Conservation (phyloP, 1,140 invertebrate species). For the Mercenaria mercenaria region DNA sequence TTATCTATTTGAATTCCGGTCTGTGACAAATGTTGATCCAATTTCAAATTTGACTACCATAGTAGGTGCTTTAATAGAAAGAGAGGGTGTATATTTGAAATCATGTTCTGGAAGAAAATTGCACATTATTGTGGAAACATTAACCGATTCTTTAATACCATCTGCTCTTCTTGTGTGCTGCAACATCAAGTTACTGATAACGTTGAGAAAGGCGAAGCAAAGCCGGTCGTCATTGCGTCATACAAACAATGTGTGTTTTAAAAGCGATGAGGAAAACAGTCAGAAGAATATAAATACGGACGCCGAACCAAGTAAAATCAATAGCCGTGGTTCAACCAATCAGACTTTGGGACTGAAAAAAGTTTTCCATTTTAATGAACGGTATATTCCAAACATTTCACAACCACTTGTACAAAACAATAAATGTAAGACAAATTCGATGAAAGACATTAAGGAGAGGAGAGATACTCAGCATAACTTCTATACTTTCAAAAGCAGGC, state of each 20-base stretch:
- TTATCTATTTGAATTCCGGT: not conserved
- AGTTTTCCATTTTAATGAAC: not conserved
- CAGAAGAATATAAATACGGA: not conserved
- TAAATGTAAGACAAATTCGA: no score
- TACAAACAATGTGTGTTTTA: not conserved
- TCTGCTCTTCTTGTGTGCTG: not conserved
- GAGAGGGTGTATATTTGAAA: not conserved
- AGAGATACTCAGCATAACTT: not conserved
- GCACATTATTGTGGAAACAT: not conserved
- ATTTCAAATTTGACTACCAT: not conserved
- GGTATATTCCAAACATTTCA: not conserved
- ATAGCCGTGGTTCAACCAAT: not conserved
- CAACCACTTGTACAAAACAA: no score
- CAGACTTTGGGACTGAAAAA: not conserved
- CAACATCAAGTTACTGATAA: not conserved
- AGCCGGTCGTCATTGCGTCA: not conserved
- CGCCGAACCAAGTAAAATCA: not conserved
- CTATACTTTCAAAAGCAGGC: not conserved
- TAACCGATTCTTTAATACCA: conserved; percentile 32
- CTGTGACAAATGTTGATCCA: not conserved
- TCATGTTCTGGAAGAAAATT: conserved; percentile 17
- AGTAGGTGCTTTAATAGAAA: not conserved
- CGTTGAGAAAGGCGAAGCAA: conserved; percentile 20
- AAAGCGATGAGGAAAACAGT: not conserved
- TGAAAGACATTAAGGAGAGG: no score